Conservation (phyloP, 1,140 invertebrate species). For the Mya arenaria region DNA sequence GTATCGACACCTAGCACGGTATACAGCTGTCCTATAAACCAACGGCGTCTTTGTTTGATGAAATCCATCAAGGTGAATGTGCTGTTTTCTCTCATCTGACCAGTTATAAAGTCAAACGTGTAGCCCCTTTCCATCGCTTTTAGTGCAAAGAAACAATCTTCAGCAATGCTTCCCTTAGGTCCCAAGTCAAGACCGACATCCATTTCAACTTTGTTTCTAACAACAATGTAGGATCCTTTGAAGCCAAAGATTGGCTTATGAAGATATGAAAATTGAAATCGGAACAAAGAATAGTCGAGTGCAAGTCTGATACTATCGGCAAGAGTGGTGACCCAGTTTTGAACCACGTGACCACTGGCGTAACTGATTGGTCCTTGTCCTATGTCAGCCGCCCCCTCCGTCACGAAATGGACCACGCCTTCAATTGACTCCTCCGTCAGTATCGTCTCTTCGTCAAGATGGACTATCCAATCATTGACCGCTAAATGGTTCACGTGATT, state of each 20-base stretch:
- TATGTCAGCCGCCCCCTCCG: constrained; percentile 93
- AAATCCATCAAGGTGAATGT: constrained; percentile 97
- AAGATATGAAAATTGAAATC: constrained; percentile 95
- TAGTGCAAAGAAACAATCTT: constrained; percentile 98
- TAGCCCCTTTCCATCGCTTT: constrained; percentile 85
- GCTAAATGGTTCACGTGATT: constrained; percentile 91
- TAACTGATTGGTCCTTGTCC: constrained; percentile 92
- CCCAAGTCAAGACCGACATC: constrained; percentile 97
- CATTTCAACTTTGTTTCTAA: constrained; percentile 92
- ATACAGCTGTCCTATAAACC: constrained; percentile 97
- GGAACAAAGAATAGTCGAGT: constrained; percentile 95
- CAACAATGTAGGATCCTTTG: constrained; percentile 86
- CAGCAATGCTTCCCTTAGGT: constrained; percentile 96
- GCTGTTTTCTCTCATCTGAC: constrained; percentile 99
- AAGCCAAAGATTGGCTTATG: constrained; percentile 97
- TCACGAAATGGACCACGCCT: constrained; percentile 96
- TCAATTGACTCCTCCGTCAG: constrained; percentile 92
- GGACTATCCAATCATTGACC: constrained; percentile 97
- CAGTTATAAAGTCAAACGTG: constrained; percentile 72
- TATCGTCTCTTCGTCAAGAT: constrained; percentile 98
- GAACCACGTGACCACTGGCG: constrained; percentile 94
- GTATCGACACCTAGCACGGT: constrained; percentile 95
- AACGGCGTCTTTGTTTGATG: constrained; percentile 96
- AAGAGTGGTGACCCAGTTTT: constrained; percentile 97
- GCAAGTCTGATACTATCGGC: constrained; percentile 97